A percentile compares a stretch with the other conserved stretches of the same genome.
Conservation (phyloP, 2,888 invertebrate species). For the Tortricodes alternella region DNA sequence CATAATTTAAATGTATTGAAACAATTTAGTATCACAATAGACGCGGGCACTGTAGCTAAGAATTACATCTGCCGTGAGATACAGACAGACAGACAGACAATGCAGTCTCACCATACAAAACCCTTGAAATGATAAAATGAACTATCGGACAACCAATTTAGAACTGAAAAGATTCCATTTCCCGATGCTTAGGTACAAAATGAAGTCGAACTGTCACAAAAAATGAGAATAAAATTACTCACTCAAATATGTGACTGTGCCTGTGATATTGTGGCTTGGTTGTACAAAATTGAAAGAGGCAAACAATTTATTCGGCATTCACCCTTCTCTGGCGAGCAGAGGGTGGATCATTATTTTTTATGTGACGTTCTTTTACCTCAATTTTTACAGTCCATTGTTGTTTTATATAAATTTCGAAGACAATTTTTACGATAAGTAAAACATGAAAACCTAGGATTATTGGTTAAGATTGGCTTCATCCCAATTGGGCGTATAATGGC, state of each 20-base stretch:
- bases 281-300: conserved; percentile 70
- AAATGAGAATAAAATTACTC: conserved; percentile 9
- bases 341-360: conserved; percentile 76
- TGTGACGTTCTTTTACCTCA: conserved; percentile 67
- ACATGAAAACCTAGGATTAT: neutral
- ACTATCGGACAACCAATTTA: no score
- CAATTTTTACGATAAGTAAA: conserved; percentile 19
- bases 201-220: neutral
- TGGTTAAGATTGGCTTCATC: neutral
- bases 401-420: conserved; percentile 69
- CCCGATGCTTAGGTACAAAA: neutral
- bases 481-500: no score
- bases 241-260: conserved; percentile 30
- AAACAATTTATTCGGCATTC: conserved; percentile 72
- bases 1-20: no score
- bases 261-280: conserved; percentile 39
- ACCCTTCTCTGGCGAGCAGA: conserved; percentile 52
- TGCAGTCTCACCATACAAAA: no score
- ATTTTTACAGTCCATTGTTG: conserved; percentile 68
- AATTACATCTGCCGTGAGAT: no score
- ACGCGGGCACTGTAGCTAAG: no score
- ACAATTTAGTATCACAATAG: no score
- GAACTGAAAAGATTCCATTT: no score
- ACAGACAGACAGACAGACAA: no score
- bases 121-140: no score